These are phyloP conservation scores for Danio albolineatus DNA, from an alignment of 2,797 vertebrate species.

Conservation along the genomic window DNA sequence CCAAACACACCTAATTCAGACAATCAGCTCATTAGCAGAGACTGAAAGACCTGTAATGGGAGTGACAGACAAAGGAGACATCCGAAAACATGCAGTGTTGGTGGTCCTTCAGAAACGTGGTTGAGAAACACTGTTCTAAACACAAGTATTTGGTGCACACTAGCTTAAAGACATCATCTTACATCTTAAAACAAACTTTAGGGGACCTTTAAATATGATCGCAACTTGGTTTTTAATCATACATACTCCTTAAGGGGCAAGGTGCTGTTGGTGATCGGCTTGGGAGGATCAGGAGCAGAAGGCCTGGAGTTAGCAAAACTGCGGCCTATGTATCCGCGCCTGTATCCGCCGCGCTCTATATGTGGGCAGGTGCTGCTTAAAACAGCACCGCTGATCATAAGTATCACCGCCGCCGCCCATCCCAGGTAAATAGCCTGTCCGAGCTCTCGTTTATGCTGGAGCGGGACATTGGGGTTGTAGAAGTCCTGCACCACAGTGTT, in stretches of 20 bases:
- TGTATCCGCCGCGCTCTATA: conserved; percentile 74
- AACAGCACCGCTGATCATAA: conserved; percentile 83
- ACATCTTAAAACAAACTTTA: no score
- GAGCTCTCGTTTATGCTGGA: conserved; percentile 81
- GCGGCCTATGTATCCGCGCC: conserved; percentile 76
- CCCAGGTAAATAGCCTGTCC: conserved; percentile 85
- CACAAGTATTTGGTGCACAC: no score
- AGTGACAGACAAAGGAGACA: no score
- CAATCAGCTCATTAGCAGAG: no score
- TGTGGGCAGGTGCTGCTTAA: conserved; percentile 83
- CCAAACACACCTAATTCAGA: no score
- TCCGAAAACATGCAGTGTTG: no score
- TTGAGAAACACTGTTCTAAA: no score
- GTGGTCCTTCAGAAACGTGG: no score
- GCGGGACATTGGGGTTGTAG: conserved; percentile 82
- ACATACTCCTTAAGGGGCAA: conserved; percentile 83
- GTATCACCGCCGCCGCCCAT: conserved; percentile 80
- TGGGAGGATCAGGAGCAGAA: conserved; percentile 69
- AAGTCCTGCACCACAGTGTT: conserved; percentile 83
- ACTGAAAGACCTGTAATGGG: no score
- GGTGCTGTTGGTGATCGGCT: conserved; percentile 73
- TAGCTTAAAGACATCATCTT: no score
- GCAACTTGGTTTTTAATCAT: conserved; percentile 57
- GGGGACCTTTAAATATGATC: background rate
- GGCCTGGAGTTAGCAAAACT: conserved; percentile 77